Base-by-base conservation (phyloP, 2,888 invertebrate genomes). In the Agrilus biguttatus region DNA sequence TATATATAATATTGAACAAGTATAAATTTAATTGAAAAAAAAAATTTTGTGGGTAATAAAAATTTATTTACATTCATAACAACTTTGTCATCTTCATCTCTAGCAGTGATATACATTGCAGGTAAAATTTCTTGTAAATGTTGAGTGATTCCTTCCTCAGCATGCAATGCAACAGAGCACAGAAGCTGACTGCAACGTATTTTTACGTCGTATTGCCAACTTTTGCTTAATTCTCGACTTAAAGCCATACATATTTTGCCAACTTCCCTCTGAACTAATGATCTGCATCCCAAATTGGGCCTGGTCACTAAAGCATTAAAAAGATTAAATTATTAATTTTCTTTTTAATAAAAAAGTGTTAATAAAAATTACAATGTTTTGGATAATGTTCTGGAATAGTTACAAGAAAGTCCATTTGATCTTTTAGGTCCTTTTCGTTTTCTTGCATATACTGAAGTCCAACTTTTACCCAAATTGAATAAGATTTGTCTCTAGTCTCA, bases 281-380 rank as follows among this genome's bases (percentile, higher is more conserved):
- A 72, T 8, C 92, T 76, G 58, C 95, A 95, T 1, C 92, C 92
- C 14, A 92, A 69, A 55, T 85, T 86, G 0, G 92, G 91, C n/a
- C 92, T 73, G 45, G 70, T 68, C 10, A 84, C 80, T 77, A 41
- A 19, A 50, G 49, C 43, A 17, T 37, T 14, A 14, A 40, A 12
- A 42, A 28, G n/a, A 37, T 12, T n/a, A 10, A 39, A 33, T 39
- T 41, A 36, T 21, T 28, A 14, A 36, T 17, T 36, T 34, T 37
- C 4, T 14, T 28, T 33, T 28, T 23, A 40, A 36, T 36, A 1
- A 17, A 44, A 19, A 14, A 33, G 36, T 17, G 17, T 36, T 14
- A 12, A 13, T 17, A 7, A 36, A 6, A 48, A 52, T 56, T 65
- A 76, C 77, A 66, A 51, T 72, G 65, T 37, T 71, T 60, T 1